Base-by-base conservation (phyloP, 2,797 vertebrate species). In the Apogon hyalosoma region DNA sequence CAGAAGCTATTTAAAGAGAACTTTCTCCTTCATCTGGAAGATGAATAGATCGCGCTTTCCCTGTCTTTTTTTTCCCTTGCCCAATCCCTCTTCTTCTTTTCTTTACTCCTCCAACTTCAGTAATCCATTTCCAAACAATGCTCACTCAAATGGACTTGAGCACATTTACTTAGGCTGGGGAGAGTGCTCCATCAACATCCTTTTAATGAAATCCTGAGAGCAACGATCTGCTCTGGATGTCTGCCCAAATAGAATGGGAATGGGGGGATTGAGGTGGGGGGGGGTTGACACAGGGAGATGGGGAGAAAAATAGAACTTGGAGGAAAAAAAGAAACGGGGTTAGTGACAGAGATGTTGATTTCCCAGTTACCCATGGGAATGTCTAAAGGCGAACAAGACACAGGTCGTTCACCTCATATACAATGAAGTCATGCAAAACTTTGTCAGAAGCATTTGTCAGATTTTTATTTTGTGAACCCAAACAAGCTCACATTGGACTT, bases 181-280 rank as follows among this genome's bases (percentile, higher is more conserved):
- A 87, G 82, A 89, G 86, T 79, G 79, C 87, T 91, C 90, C 85
- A 90, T 92, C 91, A 90, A 91, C 89, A 87, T 87, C 75, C 71
- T 76, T 89, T 89, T 92, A 91, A 92, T 91, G 90, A 91, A 90
- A 90, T 88, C 84, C 82, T 78, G 80, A 86, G 82, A 88, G 83
- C 79, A 80, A 79, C 73, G 54, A 87, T 90, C 82, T 81, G 77
- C 80, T 75, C 75, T 87, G 88, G 87, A 89, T 69, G 76, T 72
- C 74, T 88, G 87, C 85, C 89, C 83, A 79, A 86, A 85, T 7
- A 82, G 69, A 80, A 75, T 55, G 70, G 66, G 77, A 71, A 77
- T 52, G 67, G 67, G 61, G 63, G 41, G 28, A 45, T 43, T 65
- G 68, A 66, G 48, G 43, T 21, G 21, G 21, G 50, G 21, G 73